Conservation (phyloP, 2,113 vertebrate genomes). For the Eretmochelys imbricata region DNA sequence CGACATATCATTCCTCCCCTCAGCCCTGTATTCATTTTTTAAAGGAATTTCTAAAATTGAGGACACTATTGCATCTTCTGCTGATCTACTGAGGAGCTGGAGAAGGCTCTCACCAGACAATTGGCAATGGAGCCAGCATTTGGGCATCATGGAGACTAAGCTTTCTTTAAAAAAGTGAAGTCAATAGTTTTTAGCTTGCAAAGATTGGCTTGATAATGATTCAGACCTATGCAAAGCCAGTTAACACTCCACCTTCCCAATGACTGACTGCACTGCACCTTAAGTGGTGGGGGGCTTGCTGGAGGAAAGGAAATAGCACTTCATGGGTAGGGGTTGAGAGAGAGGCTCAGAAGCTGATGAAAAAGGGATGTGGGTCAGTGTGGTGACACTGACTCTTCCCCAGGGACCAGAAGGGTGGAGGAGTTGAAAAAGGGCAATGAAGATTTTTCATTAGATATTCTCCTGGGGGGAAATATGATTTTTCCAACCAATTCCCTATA, state of each 20-base stretch:
- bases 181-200: not conserved
- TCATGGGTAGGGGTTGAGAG: not conserved
- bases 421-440: not conserved
- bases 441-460: not conserved
- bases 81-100: not conserved
- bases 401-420: not conserved
- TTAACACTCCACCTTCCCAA: not conserved
- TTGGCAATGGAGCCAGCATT: not conserved
- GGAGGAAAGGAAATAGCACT: not conserved
- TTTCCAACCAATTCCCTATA: accelerated
- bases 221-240: not conserved
- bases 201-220: not conserved
- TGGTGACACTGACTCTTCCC: not conserved
- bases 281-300: not conserved
- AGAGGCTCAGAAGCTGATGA: not conserved
- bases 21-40: not conserved
- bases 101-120: not conserved
- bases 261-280: not conserved
- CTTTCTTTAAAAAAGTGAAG: not conserved
- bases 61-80: not conserved
- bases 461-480: not conserved
- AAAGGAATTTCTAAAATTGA: not conserved
- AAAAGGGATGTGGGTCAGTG: not conserved
- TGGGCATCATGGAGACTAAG: not conserved
- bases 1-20: not conserved